Evolutionary conservation across 2,888 invertebrate species (phyloP).

Genomic region (Ophion costatus): DNA sequence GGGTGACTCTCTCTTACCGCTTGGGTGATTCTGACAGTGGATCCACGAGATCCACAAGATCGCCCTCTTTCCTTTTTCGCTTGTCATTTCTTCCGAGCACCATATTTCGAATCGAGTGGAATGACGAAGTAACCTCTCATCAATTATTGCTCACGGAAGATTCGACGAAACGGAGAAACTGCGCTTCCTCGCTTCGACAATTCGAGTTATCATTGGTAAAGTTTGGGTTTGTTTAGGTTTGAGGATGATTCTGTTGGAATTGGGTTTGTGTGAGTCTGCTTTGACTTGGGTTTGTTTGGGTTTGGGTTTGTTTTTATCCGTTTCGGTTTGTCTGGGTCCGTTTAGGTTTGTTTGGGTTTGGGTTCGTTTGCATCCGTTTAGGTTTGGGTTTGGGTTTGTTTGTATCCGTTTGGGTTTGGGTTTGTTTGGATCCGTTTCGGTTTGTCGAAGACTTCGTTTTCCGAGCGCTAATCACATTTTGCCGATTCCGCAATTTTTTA

Average conservation of each 20-base stretch:
- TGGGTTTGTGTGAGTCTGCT: not conserved
- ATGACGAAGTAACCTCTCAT: constrained; percentile 24
- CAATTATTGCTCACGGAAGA: constrained; percentile 3
- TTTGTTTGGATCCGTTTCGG: too few relatives aligned
- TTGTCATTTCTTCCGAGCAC: constrained; percentile 82
- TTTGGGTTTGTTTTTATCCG: too few relatives aligned
- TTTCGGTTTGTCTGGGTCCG: too few relatives aligned
- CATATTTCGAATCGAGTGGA: constrained; percentile 73
- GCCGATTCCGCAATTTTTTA: not conserved
- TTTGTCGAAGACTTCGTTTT: not conserved
- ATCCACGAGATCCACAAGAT: constrained; percentile 82
- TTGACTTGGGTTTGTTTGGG: not conserved
- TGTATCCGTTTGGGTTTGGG: not conserved
- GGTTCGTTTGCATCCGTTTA: too few relatives aligned
- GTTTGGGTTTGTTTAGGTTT: not conserved
- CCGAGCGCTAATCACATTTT: not conserved
- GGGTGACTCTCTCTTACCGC: constrained; percentile 78
- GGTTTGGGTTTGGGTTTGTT: not conserved
- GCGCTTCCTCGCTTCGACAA: not conserved
- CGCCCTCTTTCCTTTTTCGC: constrained; percentile 81
- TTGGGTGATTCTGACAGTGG: constrained; percentile 80
- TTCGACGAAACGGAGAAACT: not conserved
- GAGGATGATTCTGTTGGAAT: too few relatives aligned
- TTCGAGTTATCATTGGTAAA: not conserved
- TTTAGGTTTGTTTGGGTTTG: too few relatives aligned